These are phyloP conservation scores for Aptenodytes forsteri DNA, from an alignment of 2,113 vertebrate species.

Conservation along the genomic window DNA sequence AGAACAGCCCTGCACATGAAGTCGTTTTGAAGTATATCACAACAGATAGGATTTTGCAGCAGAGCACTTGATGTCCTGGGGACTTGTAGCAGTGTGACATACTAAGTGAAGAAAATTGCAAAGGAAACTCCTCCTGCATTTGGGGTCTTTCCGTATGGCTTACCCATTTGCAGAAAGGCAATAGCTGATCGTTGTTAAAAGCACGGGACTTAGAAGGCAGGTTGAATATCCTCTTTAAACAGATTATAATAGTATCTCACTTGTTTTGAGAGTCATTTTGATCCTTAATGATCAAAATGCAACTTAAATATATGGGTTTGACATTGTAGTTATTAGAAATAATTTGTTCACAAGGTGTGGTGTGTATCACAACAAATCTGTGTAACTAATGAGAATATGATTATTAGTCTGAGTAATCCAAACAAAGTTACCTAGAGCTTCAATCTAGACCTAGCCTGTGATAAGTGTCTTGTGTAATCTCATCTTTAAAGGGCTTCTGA, in stretches of 20 bases:
- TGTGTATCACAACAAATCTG: neutral
- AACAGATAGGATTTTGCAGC: neutral
- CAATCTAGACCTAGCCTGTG: neutral
- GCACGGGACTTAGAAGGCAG: neutral
- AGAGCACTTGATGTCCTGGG: neutral
- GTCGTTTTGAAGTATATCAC: rapidly evolving
- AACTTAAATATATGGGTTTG: neutral
- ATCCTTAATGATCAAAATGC: neutral
- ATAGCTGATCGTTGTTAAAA: neutral
- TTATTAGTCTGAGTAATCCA: neutral
- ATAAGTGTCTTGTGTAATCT: neutral
- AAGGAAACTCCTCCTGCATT: neutral
- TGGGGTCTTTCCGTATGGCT: neutral
- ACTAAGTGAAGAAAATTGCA: neutral
- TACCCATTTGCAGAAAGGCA: neutral
- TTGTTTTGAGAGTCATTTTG: neutral
- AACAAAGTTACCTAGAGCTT: neutral
- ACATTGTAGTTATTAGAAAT: neutral
- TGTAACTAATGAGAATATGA: neutral
- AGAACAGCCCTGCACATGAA: neutral
- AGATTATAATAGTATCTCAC: neutral
- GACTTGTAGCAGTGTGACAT: neutral
- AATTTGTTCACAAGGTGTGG: neutral
- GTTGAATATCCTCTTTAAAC: neutral
- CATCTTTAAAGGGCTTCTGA: neutral